Conservation (phyloP, 2,113 vertebrate genomes). For the Ochotona curzoniae region DNA sequence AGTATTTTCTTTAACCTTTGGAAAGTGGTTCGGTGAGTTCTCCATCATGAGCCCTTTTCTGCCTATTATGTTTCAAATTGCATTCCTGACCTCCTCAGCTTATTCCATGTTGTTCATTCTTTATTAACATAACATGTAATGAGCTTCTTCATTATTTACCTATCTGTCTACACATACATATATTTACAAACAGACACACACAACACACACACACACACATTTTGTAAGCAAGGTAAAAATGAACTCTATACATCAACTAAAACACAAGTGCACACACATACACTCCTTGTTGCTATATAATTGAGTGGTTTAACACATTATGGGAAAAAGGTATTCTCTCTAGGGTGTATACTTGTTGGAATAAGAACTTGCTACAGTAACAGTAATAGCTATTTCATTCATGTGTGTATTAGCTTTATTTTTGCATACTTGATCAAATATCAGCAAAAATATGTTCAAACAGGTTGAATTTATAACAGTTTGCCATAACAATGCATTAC, state of each 20-base stretch:
- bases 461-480: neutral
- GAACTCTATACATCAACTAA: too few species aligned
- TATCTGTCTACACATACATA: too few species aligned
- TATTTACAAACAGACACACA: too few species aligned
- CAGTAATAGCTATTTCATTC: neutral
- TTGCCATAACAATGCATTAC: neutral
- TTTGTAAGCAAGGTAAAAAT: too few species aligned
- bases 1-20: neutral
- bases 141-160: neutral
- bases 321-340: neutral
- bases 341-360: neutral
- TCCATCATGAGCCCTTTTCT: neutral
- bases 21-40: neutral
- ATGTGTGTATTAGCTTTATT: neutral
- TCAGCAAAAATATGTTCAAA: neutral
- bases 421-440: conserved; percentile 36
- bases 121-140: neutral
- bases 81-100: neutral
- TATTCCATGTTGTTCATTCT: neutral
- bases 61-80: neutral
- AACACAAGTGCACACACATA: too few species aligned
- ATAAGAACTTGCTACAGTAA: neutral
- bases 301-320: conserved; percentile 25
- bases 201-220: too few species aligned
- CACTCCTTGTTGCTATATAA: neutral